These are phyloP conservation scores for Aphodius granarius DNA, from an alignment of 2,888 invertebrate genomes.

Conservation along the genomic window DNA sequence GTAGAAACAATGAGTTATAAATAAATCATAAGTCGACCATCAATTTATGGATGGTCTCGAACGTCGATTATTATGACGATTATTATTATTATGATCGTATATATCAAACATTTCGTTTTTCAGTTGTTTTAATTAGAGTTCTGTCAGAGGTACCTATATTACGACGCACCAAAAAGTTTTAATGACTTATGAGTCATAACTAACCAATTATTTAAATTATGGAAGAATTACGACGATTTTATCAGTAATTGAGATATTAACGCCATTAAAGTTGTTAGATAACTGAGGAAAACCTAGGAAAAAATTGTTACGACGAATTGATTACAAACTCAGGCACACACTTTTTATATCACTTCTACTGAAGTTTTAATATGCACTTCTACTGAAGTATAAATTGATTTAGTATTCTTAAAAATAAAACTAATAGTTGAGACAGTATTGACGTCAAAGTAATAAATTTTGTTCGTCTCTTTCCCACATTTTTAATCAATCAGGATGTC, in stretches of 20 bases:
- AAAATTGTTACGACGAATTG: too few relatives aligned
- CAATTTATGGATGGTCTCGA: not conserved
- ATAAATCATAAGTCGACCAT: slow-evolving; percentile 4
- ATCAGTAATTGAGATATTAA: not conserved
- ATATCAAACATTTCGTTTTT: slow-evolving; percentile 2
- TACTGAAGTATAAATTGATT: too few relatives aligned
- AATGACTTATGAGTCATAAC: not conserved
- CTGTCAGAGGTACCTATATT: not conserved
- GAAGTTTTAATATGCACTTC: too few relatives aligned
- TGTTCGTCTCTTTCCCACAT: not conserved
- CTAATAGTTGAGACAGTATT: not conserved
- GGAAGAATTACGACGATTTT: not conserved
- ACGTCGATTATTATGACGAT: slow-evolving; percentile 2
- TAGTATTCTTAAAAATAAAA: not conserved
- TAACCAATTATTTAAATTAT: not conserved
- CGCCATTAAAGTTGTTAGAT: not conserved
- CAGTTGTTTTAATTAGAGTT: not conserved
- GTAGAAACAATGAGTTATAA: slow-evolving; percentile 4
- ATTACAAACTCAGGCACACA: too few relatives aligned
- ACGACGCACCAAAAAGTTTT: not conserved
- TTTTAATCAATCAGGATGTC: not conserved
- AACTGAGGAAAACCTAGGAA: not conserved
- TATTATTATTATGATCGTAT: not conserved
- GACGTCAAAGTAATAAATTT: not conserved
- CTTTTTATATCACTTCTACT: too few relatives aligned